These are phyloP conservation scores for Nebria brevicollis DNA, from an alignment of 2,888 invertebrate species.

Conservation along the genomic window DNA sequence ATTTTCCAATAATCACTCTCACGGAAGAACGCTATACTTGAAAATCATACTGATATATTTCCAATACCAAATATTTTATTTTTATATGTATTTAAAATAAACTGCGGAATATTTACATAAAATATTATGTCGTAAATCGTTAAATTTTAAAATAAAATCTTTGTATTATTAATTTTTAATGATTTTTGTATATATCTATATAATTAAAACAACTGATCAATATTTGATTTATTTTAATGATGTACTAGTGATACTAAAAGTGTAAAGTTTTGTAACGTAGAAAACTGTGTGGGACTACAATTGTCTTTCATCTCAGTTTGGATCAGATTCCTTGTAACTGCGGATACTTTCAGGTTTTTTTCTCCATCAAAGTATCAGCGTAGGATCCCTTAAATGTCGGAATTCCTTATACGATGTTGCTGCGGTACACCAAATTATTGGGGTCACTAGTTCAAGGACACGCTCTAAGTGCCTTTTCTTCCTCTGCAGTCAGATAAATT, in stretches of 20 bases:
- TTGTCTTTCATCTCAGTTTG: neutral
- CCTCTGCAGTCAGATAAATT: neutral
- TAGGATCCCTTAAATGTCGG: neutral
- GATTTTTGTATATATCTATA: no score
- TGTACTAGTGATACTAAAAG: no score
- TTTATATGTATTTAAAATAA: no score
- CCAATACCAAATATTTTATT: neutral
- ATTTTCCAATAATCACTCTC: neutral
- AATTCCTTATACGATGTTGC: conserved; percentile 5
- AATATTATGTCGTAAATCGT: no score
- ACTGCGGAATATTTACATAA: no score
- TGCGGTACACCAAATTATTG: neutral
- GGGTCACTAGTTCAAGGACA: conserved; percentile 19
- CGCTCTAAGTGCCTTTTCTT: neutral
- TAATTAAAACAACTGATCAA: no score
- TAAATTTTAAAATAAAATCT: no score
- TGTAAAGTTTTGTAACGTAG: neutral
- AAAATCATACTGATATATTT: neutral
- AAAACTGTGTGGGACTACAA: neutral
- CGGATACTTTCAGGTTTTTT: neutral
- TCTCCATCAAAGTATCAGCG: neutral
- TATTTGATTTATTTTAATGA: no score
- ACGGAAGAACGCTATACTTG: neutral
- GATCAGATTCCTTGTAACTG: neutral
- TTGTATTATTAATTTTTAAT: no score